phyloP scores from a whole-genome alignment of 2,797 vertebrate species.

The Pseudomugil tenellus region DNA sequence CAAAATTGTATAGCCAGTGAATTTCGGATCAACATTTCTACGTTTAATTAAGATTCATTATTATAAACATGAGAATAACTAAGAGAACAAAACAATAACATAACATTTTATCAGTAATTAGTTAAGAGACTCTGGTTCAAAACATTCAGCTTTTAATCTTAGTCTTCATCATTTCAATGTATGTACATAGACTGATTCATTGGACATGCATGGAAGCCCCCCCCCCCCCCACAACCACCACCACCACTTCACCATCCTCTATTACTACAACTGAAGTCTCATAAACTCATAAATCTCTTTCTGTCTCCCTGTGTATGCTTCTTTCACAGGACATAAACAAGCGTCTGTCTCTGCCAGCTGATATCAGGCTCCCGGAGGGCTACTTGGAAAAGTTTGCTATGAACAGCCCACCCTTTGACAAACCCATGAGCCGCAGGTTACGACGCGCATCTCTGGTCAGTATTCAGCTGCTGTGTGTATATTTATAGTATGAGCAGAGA shows the following conservation, averaged over 20 bases:
- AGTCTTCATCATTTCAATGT: not conserved
- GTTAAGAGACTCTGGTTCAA: not conserved
- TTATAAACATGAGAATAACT: not conserved
- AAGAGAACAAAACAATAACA: not conserved
- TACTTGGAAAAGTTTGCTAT: slow-evolving; percentile 87
- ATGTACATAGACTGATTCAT: not conserved
- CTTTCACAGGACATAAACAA: slow-evolving; percentile 86
- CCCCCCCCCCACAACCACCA: too few relatives aligned
- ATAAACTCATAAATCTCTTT: not conserved
- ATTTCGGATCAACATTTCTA: not conserved
- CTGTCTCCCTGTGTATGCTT: not conserved
- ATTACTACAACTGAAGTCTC: too few relatives aligned
- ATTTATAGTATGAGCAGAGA: slow-evolving; percentile 11
- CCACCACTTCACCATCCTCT: too few relatives aligned
- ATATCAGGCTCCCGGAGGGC: slow-evolving; percentile 85
- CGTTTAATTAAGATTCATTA: too few relatives aligned
- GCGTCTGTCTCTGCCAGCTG: slow-evolving; percentile 85
- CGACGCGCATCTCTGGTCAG: slow-evolving; percentile 85
- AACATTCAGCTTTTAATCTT: not conserved
- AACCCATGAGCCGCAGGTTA: slow-evolving; percentile 85
- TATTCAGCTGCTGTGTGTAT: slow-evolving; percentile 29
- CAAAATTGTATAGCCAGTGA: not conserved
- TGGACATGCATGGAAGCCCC: not conserved
- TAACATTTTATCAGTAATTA: not conserved
- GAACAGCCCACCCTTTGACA: slow-evolving; percentile 87